phyloP scores from a whole-genome alignment of 2,888 invertebrate genomes.

The Antheraea assamensis region DNA sequence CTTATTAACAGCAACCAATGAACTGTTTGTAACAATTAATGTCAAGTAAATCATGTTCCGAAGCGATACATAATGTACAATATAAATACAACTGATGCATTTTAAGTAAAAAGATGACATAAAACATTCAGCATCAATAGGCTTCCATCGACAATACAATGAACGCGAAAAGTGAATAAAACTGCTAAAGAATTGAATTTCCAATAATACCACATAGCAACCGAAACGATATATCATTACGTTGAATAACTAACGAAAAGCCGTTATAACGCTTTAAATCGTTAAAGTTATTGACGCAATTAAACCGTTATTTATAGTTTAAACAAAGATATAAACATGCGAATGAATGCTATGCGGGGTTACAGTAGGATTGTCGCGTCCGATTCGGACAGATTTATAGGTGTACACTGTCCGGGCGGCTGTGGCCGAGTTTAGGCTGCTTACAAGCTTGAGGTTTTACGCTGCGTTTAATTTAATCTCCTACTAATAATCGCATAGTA shows the following conservation, averaged over 20 bases:
- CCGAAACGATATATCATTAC: not conserved
- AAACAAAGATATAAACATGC: slow-evolving; percentile 41
- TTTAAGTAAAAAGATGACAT: not conserved
- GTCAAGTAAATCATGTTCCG: no score
- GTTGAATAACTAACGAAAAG: slow-evolving; percentile 19
- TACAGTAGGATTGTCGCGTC: slow-evolving; percentile 35
- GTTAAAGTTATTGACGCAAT: slow-evolving; percentile 24
- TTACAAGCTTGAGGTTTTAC: not conserved
- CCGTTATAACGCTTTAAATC: slow-evolving; percentile 23
- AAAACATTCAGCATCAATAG: not conserved
- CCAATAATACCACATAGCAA: not conserved
- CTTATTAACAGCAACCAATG: no score
- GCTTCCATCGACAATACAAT: not conserved
- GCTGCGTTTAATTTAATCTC: not conserved
- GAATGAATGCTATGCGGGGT: slow-evolving; percentile 35
- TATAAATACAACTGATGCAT: not conserved
- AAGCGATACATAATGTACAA: not conserved
- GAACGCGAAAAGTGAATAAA: not conserved
- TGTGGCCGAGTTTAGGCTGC: slow-evolving; percentile 6
- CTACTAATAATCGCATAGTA: not conserved
- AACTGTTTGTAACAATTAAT: no score
- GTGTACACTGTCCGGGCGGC: slow-evolving; percentile 23
- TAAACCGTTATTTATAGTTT: slow-evolving; percentile 24
- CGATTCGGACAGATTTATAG: slow-evolving; percentile 35
- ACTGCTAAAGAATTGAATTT: slow-evolving; percentile 7